Conservation (phyloP, 92 coral and sea anemone species). For the Zoanthus sansibaricus region DNA sequence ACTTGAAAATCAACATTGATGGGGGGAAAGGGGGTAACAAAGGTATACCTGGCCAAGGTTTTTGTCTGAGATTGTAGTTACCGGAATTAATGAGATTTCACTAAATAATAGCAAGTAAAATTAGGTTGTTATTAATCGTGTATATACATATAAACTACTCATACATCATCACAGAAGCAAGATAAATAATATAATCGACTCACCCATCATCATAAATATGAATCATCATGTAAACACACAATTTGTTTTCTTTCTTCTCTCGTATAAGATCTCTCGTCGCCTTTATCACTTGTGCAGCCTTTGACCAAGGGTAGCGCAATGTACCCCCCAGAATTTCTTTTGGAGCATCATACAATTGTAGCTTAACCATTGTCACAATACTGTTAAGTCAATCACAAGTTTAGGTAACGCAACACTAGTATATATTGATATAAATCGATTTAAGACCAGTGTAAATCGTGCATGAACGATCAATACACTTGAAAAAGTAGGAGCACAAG, state of each 20-base stretch:
- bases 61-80: too few species aligned
- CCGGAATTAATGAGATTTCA: too few species aligned
- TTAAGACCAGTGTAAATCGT: too few species aligned
- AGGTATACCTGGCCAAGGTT: too few species aligned
- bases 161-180: not conserved
- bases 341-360: conserved; percentile 75
- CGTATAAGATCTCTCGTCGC: conserved; percentile 72
- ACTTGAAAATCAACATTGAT: too few species aligned
- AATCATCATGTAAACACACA: conserved; percentile 73
- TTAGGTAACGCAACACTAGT: not conserved
- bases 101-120: too few species aligned
- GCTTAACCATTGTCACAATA: conserved; percentile 77
- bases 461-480: too few species aligned
- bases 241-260: conserved; percentile 71
- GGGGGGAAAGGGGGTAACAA: too few species aligned
- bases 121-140: too few species aligned
- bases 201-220: conserved; percentile 74
- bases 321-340: conserved; percentile 75
- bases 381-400: conserved; percentile 43
- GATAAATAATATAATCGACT: not conserved
- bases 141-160: not conserved
- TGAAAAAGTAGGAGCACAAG: too few species aligned
- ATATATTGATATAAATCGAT: too few species aligned
- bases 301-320: conserved; percentile 67
- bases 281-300: conserved; percentile 69